These are phyloP conservation scores for Andrena flavipes DNA, from an alignment of 2,888 invertebrate genomes.

Conservation along the genomic window DNA sequence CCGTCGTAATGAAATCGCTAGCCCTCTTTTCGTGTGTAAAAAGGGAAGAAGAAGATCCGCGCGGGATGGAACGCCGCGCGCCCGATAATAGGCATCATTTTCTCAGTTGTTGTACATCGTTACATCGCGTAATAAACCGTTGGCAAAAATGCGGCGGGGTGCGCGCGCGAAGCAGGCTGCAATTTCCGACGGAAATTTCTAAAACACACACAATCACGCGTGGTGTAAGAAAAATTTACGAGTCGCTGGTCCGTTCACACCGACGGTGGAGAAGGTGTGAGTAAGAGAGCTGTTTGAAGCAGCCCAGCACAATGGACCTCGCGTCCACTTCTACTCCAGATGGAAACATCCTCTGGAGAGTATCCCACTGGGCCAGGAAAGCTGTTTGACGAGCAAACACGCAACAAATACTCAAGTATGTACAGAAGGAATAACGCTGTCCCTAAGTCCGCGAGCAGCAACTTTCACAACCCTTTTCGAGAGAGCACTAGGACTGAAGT, in stretches of 20 bases:
- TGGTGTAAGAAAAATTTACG: slow-evolving; percentile 8
- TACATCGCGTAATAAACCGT: slow-evolving; percentile 30
- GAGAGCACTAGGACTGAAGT: slow-evolving; percentile 35
- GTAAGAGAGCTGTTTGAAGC: not conserved
- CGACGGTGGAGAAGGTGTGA: not conserved
- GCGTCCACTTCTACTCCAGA: slow-evolving; percentile 25
- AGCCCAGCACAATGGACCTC: slow-evolving; percentile 23
- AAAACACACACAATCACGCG: not conserved
- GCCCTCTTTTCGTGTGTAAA: slow-evolving; percentile 22
- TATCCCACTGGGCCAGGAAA: slow-evolving; percentile 60
- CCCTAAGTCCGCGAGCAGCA: slow-evolving; percentile 37
- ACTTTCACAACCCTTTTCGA: slow-evolving; percentile 31
- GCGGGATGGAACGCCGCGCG: not conserved
- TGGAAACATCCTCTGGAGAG: slow-evolving; percentile 40
- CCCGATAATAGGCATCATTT: slow-evolving; percentile 42
- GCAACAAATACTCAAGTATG: slow-evolving; percentile 68
- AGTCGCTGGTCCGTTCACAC: not conserved
- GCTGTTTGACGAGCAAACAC: slow-evolving; percentile 72
- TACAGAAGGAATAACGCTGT: slow-evolving; percentile 57
- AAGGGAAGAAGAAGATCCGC: not conserved
- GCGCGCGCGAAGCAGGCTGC: not conserved
- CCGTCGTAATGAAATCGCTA: slow-evolving; percentile 55
- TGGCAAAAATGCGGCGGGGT: slow-evolving; percentile 17
- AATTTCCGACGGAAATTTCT: slow-evolving; percentile 9
- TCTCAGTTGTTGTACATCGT: slow-evolving; percentile 21